These are phyloP conservation scores for Leptopilina drosophilae DNA, from an alignment of 2,888 invertebrate genomes.

Conservation along the genomic window DNA sequence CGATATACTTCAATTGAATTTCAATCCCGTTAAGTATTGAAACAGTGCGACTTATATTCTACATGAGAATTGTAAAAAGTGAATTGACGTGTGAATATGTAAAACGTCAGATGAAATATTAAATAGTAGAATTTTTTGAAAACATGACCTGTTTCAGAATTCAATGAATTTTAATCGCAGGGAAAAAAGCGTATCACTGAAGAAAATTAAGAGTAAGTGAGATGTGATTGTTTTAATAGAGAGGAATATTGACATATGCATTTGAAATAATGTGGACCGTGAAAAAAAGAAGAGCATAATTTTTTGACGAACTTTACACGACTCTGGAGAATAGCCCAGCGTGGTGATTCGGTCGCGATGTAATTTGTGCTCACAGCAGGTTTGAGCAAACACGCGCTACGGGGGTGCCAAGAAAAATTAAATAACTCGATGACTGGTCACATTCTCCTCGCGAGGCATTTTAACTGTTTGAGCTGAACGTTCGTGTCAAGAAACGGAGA, in stretches of 20 bases:
- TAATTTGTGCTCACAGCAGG: conserved; percentile 83
- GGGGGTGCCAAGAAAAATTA: conserved; percentile 78
- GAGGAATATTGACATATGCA: conserved; percentile 52
- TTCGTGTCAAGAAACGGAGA: conserved; percentile 68
- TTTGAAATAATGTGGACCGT: conserved; percentile 51
- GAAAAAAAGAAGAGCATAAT: conserved; percentile 52
- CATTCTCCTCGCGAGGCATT: conserved; percentile 78
- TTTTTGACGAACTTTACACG: conserved; percentile 52
- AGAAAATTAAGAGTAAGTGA: too few relatives aligned
- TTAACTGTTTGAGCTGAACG: conserved; percentile 54
- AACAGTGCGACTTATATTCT: too few relatives aligned
- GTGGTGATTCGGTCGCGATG: conserved; percentile 79
- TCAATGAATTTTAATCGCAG: too few relatives aligned
- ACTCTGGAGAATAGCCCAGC: conserved; percentile 57
- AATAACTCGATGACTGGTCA: conserved; percentile 81
- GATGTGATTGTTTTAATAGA: too few relatives aligned
- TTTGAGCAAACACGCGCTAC: conserved; percentile 80
- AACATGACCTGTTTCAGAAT: too few relatives aligned
- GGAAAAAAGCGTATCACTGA: too few relatives aligned
- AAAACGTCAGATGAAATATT: too few relatives aligned
- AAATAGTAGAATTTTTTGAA: too few relatives aligned
- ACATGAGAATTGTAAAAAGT: too few relatives aligned
- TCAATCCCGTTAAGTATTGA: too few relatives aligned
- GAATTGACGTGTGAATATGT: too few relatives aligned
- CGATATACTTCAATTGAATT: too few relatives aligned